Base-by-base conservation (phyloP, 2,797 vertebrate species). In the Lutjanus campechanus region DNA sequence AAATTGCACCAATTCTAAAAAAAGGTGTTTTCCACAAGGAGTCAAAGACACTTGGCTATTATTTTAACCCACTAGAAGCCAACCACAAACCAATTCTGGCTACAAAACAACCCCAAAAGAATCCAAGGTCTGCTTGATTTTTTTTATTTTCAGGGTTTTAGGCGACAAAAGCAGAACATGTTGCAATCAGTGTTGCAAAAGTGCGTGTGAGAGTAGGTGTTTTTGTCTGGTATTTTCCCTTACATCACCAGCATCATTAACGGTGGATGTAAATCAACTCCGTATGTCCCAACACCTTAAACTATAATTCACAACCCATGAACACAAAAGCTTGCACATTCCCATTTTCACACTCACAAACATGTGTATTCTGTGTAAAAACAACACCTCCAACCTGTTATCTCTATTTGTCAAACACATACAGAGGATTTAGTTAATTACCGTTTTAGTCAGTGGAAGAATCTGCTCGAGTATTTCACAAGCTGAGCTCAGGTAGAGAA, bases 331-430 rank as follows among this genome's bases (percentile, higher is more conserved):
- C 19, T 25, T 53, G 19, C 19, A 40, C 44, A 46, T 58, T 82
- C 16, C 11, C 36, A 58, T 64, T 76, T 81, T 74, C 20, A 43
- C 50, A 82, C 51, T 65, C 17, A 62, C 49, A 88, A 75, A 80
- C 41, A 68, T 0, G 1, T 29, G 25, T 22, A 36, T 29, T 16
- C 13, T 29, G 20, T 51, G 64, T 76, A 51, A 91, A 75, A 87
- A 91, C 81, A 88, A 71, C 54, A 73, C 73, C 68, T 74, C 22
- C 36, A 84, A 82, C 81, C 22, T 87, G 81, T 78, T 56, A 80
- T 82, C 70, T 82, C 73, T 68, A 86, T 91, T 88, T 89, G 89
- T 88, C 53, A 10, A 86, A 88, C 89, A 86, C 89, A 90, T 77
- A 54, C 43, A 55, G 71, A 79, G 80, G 86, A 90, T 88, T 85